Evolutionary conservation across 2,113 vertebrate species (phyloP), one percentile per base, ranked within the genome.

Genomic region (Bombycilla garrulus): DNA sequence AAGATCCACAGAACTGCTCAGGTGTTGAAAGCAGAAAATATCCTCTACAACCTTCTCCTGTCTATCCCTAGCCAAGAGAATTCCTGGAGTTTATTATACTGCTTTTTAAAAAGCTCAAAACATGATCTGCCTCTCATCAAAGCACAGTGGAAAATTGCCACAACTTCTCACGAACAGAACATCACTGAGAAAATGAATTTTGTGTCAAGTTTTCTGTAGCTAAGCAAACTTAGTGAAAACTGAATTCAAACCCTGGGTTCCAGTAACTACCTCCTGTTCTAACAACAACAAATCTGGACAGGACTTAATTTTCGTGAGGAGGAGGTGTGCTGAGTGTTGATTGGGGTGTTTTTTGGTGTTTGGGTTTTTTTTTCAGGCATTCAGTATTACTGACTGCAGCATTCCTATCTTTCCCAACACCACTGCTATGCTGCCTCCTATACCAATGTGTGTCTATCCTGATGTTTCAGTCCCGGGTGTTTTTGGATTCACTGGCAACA

Each of bases 401-500:
- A 5, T 5, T 78, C 40, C 31, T 47, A 35, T 23, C 44, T 45
- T 48, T 61, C 15, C 47, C 33, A 70, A n/a, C 31, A 51, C 33
- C 3, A 1, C 0, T 26, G 20, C 28, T 31, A 2, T 2, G 7
- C 7, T 84, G 33, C 31, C 44, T 33, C 24, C 9, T 45, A 28
- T 12, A 50, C 25, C 6, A 13, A 13, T 1, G 5, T 0, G 0
- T 18, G 22, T 19, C 38, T 21, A 4, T 11, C 6, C 17, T 1
- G 1, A n/a, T 23, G 42, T 25, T 21, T 17, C 15, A 48, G 31
- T 60, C 48, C 24, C 4, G 15, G 22, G 24, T 19, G 23, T 23
- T 74, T 53, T 53, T 72, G 47, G 67, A 88, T 44, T 58, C 62
- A 35, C 17, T 25, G 40, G 22, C 21, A 77, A 72, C 36, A 29